Evolutionary conservation across 2,888 invertebrate genomes (phyloP), one percentile per base, ranked within the genome.

Genomic region (Spilosoma lubricipeda): DNA sequence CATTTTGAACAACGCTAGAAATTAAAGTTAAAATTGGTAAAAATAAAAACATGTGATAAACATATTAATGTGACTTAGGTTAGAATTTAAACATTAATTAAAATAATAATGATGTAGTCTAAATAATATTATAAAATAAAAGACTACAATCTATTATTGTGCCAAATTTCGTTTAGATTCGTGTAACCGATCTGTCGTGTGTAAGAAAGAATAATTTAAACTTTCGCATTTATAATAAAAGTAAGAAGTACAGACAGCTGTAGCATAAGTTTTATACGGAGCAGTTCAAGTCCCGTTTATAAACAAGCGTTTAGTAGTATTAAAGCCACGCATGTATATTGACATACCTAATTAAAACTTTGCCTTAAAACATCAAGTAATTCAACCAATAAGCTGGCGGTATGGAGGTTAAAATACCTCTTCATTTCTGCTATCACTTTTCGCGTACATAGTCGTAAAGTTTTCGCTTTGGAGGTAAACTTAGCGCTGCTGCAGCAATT

Each of bases 371-470:
- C 63, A 63, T 48, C 48, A 72, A 82, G 78, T 74, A 68, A 72
- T 74, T 80, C 65, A 52, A 70, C 73, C 72, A 75, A 78, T 85
- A 82, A 80, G 78, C 72, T 73, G 65, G 42, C 67, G 70, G 77
- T 67, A 71, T 73, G 66, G 67, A 74, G 70, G 67, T 70, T 75
- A 70, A 72, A 77, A 70, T 78, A 80, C 70, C 75, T 80, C 82
- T 80, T 83, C 69, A 82, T 80, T 78, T 79, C 66, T 73, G 82
- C 86, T 87, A 89, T 90, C 89, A 88, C 87, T 90, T 90, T 88
- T 88, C 85, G 86, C 88, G 86, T 88, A 88, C 91, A 91, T 87
- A 88, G 88, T 81, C 80, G 82, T 86, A 89, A 90, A 90, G 88
- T 91, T 90, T 87, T 82, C 87, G 79, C 88, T 87, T 85, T 84